Conservation (phyloP, 1,140 invertebrate species). For the Trichomalopsis sarcophagae region DNA sequence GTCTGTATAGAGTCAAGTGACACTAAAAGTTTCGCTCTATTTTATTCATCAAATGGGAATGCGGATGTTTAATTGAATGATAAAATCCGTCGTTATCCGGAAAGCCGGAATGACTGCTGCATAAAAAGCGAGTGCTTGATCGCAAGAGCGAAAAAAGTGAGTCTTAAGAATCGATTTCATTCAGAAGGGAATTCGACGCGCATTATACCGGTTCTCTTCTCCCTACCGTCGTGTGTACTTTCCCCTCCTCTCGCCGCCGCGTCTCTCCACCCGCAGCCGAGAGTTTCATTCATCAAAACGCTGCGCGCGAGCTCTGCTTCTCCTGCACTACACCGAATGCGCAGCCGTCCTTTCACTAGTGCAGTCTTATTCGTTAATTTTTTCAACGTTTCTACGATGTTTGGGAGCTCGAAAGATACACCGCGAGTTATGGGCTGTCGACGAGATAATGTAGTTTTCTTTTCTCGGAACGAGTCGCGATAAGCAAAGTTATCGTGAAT, state of each 20-base stretch:
- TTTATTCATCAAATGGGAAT: too few relatives aligned
- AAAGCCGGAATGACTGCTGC: constrained; percentile 8
- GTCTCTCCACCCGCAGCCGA: background rate
- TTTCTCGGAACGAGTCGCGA: too few relatives aligned
- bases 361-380: background rate
- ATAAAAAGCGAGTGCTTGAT: constrained; percentile 15
- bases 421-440: too few relatives aligned
- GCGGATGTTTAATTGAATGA: constrained; percentile 12
- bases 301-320: background rate
- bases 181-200: constrained; percentile 26
- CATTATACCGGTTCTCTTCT: constrained; percentile 18
- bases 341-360: constrained; percentile 27
- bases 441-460: too few relatives aligned
- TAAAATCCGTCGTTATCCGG: background rate
- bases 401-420: too few relatives aligned
- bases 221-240: background rate
- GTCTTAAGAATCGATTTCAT: constrained; percentile 33
- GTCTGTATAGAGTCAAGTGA: too few relatives aligned
- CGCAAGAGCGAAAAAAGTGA: constrained; percentile 38
- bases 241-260: background rate
- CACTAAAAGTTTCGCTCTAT: too few relatives aligned
- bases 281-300: constrained; percentile 43
- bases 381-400: too few relatives aligned
- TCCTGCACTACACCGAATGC: too few relatives aligned
- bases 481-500: too few relatives aligned